Evolutionary conservation across 2,888 invertebrate species (phyloP).

Genomic region (Odontocerum albicorne): DNA sequence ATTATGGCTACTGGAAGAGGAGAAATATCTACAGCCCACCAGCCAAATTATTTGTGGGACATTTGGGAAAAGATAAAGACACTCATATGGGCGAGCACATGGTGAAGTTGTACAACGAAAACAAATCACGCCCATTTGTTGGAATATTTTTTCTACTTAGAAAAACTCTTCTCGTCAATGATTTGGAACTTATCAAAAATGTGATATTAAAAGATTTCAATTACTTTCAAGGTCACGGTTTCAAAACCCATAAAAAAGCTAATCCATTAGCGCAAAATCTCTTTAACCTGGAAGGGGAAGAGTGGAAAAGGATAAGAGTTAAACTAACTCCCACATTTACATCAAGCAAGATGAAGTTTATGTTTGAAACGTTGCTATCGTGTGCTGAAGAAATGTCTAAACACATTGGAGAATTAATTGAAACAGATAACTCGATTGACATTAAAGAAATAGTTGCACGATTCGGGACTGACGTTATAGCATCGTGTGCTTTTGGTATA

Average conservation of each 20-base stretch:
- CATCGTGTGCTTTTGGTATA: conserved; percentile 2
- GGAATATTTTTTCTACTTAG: neutral
- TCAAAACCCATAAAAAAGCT: neutral
- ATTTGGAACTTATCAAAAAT: conserved; percentile 15
- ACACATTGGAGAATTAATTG: neutral
- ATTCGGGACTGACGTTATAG: conserved; percentile 2
- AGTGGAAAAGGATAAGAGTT: conserved; percentile 21
- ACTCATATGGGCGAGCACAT: neutral
- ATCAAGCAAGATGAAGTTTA: conserved; percentile 29
- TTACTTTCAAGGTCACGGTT: conserved; percentile 16
- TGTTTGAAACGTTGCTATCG: conserved; percentile 20
- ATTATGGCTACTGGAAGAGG: conserved; percentile 13
- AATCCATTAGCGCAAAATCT: conserved; percentile 14
- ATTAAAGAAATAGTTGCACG: neutral
- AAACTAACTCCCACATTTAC: conserved; percentile 31
- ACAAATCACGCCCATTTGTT: conserved; percentile 13
- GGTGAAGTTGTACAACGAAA: conserved; percentile 10
- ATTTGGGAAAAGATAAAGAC: neutral
- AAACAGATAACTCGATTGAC: neutral
- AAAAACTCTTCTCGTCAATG: conserved; percentile 17
- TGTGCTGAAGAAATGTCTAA: conserved; percentile 8
- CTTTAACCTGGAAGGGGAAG: conserved; percentile 23
- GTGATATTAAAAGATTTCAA: conserved; percentile 15
- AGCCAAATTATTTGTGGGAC: conserved; percentile 1
- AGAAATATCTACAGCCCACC: conserved; percentile 9